A percentile compares a stretch with the other conserved stretches of the same genome.
phyloP scores from a whole-genome alignment of 2,888 invertebrate species.

The Meiosimyza decipiens region DNA sequence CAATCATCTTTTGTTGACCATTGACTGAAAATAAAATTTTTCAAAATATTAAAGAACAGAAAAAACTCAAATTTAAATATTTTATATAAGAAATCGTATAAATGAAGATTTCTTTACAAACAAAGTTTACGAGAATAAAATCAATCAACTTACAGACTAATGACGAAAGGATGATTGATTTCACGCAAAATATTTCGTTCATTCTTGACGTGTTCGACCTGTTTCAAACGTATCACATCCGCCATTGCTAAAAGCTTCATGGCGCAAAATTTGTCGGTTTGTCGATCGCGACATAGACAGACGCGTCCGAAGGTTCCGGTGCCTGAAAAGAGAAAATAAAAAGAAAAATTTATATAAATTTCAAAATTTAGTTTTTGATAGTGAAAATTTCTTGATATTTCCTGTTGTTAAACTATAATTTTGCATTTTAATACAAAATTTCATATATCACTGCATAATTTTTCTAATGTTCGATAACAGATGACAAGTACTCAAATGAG shows the following conservation, averaged over 20 bases:
- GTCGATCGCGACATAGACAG: constrained; percentile 86
- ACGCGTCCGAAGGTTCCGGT: constrained; percentile 98
- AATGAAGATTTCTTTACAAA: constrained; percentile 1
- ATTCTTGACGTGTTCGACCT: constrained; percentile 97
- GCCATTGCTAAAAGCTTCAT: constrained; percentile 95
- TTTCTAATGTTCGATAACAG: too few species aligned
- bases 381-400: constrained; percentile 21
- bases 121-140: neutral
- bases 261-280: constrained; percentile 84
- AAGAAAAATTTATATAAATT: neutral
- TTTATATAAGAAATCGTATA: neutral
- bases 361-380: neutral
- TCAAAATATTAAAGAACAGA: neutral
- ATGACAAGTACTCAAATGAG: too few species aligned
- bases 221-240: constrained; percentile 93
- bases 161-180: constrained; percentile 95
- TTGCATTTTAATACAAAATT: too few species aligned
- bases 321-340: constrained; percentile 70
- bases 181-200: constrained; percentile 93
- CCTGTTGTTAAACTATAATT: too few species aligned
- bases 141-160: constrained; percentile 80
- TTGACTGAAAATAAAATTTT: constrained; percentile 72
- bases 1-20: constrained; percentile 92
- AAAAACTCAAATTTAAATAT: neutral
- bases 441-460: too few species aligned